Conservation (phyloP, 2,113 vertebrate genomes). For the Daubentonia madagascariensis region DNA sequence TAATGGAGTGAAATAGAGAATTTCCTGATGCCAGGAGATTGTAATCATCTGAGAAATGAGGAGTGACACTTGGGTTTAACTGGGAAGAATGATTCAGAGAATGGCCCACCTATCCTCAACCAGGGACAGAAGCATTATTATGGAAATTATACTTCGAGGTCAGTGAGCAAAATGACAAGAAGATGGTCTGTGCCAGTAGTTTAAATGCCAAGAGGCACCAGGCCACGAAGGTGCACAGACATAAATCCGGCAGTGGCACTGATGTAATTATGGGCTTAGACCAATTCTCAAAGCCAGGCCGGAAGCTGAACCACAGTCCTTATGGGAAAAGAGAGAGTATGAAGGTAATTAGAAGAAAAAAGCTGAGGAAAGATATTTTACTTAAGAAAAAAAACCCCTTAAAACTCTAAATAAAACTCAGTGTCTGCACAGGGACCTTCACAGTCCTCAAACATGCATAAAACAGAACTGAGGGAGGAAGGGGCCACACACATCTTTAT, state of each 20-base stretch:
- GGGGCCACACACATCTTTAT: slow-evolving; percentile 63
- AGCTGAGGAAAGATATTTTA: slow-evolving; percentile 31
- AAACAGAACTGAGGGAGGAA: background rate
- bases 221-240: slow-evolving; percentile 34
- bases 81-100: background rate
- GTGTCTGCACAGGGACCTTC: slow-evolving; percentile 19
- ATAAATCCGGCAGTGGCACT: slow-evolving; percentile 19
- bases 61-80: background rate
- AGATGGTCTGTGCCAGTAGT: background rate
- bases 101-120: background rate
- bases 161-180: slow-evolving; percentile 8
- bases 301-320: slow-evolving; percentile 41
- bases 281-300: background rate
- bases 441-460: background rate
- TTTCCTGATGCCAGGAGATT: slow-evolving; percentile 44
- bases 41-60: background rate
- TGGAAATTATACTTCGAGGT: background rate
- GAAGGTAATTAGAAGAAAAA: slow-evolving; percentile 54
- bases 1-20: slow-evolving; percentile 52
- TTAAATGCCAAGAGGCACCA: slow-evolving; percentile 18
- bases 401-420: slow-evolving; percentile 35
- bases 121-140: background rate
- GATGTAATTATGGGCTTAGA: slow-evolving; percentile 51
- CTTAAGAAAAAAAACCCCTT: background rate
- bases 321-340: slow-evolving; percentile 42